Evolutionary conservation across 2,888 invertebrate genomes (phyloP).

Genomic region (Pheosia tremula): DNA sequence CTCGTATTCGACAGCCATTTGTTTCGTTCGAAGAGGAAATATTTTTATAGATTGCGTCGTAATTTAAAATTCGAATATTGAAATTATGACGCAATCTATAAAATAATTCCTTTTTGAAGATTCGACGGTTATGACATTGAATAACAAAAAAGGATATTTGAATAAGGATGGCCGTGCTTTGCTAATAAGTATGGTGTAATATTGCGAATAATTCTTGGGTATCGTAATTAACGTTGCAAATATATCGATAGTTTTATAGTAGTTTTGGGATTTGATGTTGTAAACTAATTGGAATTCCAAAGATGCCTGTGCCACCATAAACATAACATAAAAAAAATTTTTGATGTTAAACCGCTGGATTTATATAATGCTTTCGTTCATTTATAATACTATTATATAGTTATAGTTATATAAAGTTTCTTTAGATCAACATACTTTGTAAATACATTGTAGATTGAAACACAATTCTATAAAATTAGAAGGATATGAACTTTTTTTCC

Average conservation of each 20-base stretch:
- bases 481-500: no score
- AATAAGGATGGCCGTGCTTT: conserved; percentile 4
- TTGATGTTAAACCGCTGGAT: no score
- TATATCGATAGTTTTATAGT: neutral
- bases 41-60: no score
- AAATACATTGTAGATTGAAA: no score
- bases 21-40: conserved; percentile 23
- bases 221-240: conserved; percentile 3
- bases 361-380: no score
- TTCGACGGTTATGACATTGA: conserved; percentile 7
- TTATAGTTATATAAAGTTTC: no score
- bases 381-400: no score
- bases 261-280: neutral
- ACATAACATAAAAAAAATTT: no score
- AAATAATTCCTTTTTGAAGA: conserved; percentile 18
- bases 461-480: no score
- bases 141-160: conserved; percentile 20
- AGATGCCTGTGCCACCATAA: neutral
- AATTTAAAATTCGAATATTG: conserved; percentile 16
- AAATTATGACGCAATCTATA: conserved; percentile 28
- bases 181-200: neutral
- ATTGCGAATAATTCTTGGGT: conserved; percentile 4
- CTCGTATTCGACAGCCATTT: conserved; percentile 35
- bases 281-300: neutral
- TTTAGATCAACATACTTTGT: no score